phyloP scores from a whole-genome alignment of 2,113 vertebrate genomes.

The Myotis brandtii region DNA sequence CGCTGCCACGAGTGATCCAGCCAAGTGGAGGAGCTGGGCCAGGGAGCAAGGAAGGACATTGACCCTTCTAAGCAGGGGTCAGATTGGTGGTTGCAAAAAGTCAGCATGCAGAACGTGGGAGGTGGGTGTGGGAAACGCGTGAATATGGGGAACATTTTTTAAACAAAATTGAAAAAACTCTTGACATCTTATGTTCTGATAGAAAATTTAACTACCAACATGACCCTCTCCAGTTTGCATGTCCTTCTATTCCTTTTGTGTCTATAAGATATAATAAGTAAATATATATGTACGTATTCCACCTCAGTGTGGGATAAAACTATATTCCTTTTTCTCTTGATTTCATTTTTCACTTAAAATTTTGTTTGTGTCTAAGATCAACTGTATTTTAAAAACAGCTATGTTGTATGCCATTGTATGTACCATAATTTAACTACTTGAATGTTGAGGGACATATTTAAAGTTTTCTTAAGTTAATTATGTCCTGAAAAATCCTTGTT shows the following conservation, averaged over 20 bases:
- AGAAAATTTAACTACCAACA: background rate
- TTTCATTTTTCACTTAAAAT: constrained; percentile 50
- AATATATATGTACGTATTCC: background rate
- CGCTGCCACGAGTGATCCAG: background rate
- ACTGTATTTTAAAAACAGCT: constrained; percentile 8
- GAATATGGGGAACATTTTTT: background rate
- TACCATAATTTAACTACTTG: background rate
- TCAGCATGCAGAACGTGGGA: background rate
- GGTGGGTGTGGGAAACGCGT: background rate
- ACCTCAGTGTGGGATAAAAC: background rate
- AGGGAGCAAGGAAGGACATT: background rate
- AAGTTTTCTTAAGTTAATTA: constrained; percentile 12
- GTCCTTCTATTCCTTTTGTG: background rate
- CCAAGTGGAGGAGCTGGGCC: background rate
- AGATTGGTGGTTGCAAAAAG: background rate
- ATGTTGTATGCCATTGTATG: background rate
- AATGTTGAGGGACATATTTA: background rate
- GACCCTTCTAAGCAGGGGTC: background rate
- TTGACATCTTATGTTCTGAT: background rate
- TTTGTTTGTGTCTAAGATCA: background rate
- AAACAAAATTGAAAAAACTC: background rate
- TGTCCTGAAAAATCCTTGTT: background rate
- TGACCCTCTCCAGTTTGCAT: background rate
- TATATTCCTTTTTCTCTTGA: constrained; percentile 18
- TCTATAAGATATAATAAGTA: background rate